These are phyloP conservation scores for Julus scanicus DNA, from an alignment of 2,888 invertebrate genomes.

Conservation along the genomic window DNA sequence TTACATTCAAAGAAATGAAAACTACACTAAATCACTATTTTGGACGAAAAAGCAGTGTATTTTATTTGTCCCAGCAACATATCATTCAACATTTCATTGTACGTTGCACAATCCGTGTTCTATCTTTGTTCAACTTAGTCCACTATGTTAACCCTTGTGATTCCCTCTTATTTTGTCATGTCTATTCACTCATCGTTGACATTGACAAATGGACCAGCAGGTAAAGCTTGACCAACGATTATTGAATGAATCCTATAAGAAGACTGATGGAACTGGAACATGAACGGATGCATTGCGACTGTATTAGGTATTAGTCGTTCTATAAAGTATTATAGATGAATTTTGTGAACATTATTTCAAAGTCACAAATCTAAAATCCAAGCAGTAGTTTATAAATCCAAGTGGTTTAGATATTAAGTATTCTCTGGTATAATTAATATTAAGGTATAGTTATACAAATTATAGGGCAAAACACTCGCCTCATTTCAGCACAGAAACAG, in stretches of 20 bases:
- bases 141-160: constrained; percentile 3
- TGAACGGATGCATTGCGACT: background rate
- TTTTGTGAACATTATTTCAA: background rate
- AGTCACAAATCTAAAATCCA: background rate
- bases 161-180: background rate
- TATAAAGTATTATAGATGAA: background rate
- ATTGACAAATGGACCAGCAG: background rate
- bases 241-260: background rate
- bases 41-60: too few relatives aligned
- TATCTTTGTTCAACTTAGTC: background rate
- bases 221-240: background rate
- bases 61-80: too few relatives aligned
- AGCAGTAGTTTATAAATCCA: background rate
- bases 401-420: background rate
- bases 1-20: too few relatives aligned
- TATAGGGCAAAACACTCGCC: background rate
- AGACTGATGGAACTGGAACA: background rate
- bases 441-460: background rate
- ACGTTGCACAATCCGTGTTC: background rate
- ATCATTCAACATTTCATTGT: background rate
- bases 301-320: background rate
- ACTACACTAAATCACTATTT: too few relatives aligned
- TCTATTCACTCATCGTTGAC: background rate
- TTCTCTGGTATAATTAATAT: background rate
- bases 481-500: too few relatives aligned